These are phyloP conservation scores for Drosophila paranaensis DNA, from an alignment of 2,888 invertebrate genomes.

Conservation along the genomic window DNA sequence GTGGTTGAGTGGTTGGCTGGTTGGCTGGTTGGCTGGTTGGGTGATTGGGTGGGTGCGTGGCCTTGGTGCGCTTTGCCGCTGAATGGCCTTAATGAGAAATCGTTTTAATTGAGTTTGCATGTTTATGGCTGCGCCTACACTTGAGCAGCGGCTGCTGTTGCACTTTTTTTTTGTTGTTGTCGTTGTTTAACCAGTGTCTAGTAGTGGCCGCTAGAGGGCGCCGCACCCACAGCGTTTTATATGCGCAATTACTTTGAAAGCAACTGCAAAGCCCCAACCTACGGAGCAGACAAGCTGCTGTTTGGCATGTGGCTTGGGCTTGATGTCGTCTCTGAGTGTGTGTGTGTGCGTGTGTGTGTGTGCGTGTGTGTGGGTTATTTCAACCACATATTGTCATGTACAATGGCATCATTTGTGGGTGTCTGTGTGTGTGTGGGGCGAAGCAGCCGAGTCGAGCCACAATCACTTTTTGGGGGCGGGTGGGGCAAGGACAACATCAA, in stretches of 20 bases:
- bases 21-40: too few relatives aligned
- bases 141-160: constrained; percentile 43
- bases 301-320: background rate
- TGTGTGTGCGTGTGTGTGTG: background rate
- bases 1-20: background rate
- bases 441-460: constrained; percentile 38
- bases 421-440: background rate
- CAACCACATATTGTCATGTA: constrained; percentile 75
- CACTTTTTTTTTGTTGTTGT: constrained; percentile 27
- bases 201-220: constrained; percentile 1
- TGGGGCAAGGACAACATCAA: constrained; percentile 63
- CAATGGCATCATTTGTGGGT: constrained; percentile 75
- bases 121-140: constrained; percentile 79
- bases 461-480: constrained; percentile 39
- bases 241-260: constrained; percentile 75
- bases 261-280: constrained; percentile 28
- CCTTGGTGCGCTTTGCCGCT: constrained; percentile 36
- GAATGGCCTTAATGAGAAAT: constrained; percentile 77
- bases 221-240: constrained; percentile 28
- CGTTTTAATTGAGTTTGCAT: constrained; percentile 82
- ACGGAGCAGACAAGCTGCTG: constrained; percentile 2
- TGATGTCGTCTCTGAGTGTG: background rate
- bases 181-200: constrained; percentile 6
- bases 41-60: background rate
- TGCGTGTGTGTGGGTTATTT: constrained; percentile 13